A percentile compares a stretch with the other conserved stretches of the same genome.
These are phyloP conservation scores for Hanleya hanleyi DNA, from an alignment of 2,888 invertebrate genomes.

Conservation along the genomic window DNA sequence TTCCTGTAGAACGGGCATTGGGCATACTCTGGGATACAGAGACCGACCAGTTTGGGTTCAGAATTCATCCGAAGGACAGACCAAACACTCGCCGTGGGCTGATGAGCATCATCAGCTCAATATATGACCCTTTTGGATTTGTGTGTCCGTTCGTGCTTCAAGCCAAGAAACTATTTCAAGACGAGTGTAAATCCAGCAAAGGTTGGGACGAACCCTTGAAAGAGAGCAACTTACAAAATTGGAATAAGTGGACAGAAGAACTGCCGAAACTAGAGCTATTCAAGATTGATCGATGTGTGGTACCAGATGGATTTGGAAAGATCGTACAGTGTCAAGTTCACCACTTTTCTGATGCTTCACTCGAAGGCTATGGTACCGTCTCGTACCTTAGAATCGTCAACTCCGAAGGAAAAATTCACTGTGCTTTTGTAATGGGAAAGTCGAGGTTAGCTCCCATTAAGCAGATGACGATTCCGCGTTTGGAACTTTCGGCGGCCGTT, in stretches of 20 bases:
- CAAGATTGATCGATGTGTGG: neutral
- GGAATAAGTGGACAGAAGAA: neutral
- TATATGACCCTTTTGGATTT: slow-evolving; percentile 7
- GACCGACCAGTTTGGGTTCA: slow-evolving; percentile 16
- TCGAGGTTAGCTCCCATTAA: slow-evolving; percentile 13
- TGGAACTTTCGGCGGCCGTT: slow-evolving; percentile 15
- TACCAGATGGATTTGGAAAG: neutral
- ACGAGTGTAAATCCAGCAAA: neutral
- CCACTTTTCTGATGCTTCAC: neutral
- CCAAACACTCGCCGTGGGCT: neutral
- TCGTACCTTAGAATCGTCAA: neutral
- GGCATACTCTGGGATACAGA: neutral
- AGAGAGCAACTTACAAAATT: neutral
- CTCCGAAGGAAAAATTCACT: neutral
- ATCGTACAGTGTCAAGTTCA: neutral
- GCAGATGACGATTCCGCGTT: slow-evolving; percentile 14
- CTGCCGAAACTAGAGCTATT: neutral
- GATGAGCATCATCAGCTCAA: neutral
- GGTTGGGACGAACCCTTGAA: neutral
- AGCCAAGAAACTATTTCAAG: neutral
- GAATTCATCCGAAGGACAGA: neutral
- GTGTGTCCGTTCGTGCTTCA: neutral
- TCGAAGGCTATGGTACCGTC: neutral
- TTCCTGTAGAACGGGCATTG: neutral
- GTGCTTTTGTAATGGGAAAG: neutral